Conservation (phyloP, 2,113 vertebrate species). For the Miniopterus natalensis region DNA sequence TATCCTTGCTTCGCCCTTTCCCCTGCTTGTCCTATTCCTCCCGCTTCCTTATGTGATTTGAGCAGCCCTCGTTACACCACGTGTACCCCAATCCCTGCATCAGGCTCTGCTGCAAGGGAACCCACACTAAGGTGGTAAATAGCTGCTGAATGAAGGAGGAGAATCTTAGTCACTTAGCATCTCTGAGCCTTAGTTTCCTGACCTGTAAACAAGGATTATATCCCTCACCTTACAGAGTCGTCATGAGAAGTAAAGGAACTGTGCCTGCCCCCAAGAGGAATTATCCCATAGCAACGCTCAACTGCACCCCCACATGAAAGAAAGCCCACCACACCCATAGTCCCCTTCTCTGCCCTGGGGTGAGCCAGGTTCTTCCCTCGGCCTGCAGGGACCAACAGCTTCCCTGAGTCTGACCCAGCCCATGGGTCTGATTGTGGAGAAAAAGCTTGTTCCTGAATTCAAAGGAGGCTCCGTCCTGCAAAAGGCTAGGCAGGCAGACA, state of each 20-base stretch:
- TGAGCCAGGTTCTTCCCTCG: not conserved
- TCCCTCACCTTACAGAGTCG: not conserved
- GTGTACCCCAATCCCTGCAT: not conserved
- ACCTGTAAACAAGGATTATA: not conserved
- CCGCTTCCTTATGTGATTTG: too few relatives aligned
- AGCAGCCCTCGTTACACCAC: not conserved
- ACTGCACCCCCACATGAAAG: not conserved
- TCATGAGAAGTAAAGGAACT: not conserved
- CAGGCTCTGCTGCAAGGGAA: not conserved
- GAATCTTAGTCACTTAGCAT: not conserved
- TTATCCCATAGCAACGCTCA: not conserved
- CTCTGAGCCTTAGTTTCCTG: not conserved
- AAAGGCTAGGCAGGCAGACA: slow-evolving; percentile 21
- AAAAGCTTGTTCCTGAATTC: not conserved
- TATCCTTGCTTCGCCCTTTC: not conserved
- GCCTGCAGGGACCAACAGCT: not conserved
- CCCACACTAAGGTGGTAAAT: not conserved
- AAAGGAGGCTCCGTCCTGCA: not conserved
- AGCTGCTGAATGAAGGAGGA: not conserved
- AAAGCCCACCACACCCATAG: not conserved
- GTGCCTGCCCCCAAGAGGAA: not conserved
- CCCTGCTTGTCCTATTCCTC: not conserved
- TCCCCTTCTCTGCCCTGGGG: not conserved
- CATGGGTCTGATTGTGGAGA: not conserved
- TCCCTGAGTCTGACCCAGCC: not conserved